Conservation (phyloP, 2,888 invertebrate species). For the Clanis bilineata region DNA sequence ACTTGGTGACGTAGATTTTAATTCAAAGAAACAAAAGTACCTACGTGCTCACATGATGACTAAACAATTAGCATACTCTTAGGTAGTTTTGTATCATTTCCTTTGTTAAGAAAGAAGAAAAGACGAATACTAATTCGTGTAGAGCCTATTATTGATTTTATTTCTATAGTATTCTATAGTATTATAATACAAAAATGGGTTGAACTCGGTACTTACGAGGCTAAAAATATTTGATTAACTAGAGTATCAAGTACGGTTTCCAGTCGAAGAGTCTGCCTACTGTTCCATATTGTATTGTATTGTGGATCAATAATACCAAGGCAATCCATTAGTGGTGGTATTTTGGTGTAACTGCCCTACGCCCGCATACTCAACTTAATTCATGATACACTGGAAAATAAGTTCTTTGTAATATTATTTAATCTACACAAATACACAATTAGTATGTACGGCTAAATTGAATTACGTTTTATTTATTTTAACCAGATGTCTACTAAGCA, state of each 20-base stretch:
- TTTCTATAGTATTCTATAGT: too few species aligned
- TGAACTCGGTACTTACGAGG: too few species aligned
- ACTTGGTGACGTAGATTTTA: too few species aligned
- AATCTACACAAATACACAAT: neutral
- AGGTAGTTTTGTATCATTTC: too few species aligned
- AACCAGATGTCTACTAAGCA: too few species aligned
- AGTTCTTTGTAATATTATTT: neutral
- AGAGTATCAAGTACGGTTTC: neutral
- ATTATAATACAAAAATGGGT: too few species aligned
- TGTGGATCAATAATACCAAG: slow-evolving; percentile 52
- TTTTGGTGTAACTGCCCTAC: slow-evolving; percentile 35
- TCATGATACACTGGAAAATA: neutral
- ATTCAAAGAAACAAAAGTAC: too few species aligned
- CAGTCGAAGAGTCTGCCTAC: neutral
- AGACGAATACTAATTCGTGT: too few species aligned
- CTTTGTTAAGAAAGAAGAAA: too few species aligned
- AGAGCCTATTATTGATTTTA: too few species aligned
- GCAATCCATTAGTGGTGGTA: slow-evolving; percentile 43
- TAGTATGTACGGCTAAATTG: neutral
- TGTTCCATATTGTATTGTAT: neutral
- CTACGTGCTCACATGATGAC: too few species aligned
- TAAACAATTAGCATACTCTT: too few species aligned
- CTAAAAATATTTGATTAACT: neutral
- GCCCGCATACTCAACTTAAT: slow-evolving; percentile 36
- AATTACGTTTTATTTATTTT: neutral